Percentiles rank a stretch among this genome's conserved stretches.
Evolutionary conservation across 2,113 vertebrate genomes (phyloP).

Genomic region (Ictalurus punctatus): DNA sequence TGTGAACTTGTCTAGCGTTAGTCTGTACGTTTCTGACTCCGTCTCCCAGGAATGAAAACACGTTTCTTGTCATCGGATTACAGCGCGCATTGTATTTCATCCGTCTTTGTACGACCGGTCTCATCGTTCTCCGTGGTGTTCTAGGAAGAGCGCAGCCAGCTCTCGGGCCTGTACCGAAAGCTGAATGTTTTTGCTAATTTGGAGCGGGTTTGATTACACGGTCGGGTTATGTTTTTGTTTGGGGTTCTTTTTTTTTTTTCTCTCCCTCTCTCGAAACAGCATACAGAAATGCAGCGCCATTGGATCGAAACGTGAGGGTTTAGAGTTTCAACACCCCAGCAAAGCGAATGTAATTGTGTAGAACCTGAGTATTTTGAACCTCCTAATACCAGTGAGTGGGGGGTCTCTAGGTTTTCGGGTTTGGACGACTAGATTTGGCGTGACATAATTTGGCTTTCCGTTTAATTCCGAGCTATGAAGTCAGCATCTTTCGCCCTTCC

Average conservation of each 20-base stretch:
- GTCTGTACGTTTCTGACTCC: not conserved
- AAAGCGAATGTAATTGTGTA: not conserved
- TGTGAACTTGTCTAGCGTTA: not conserved
- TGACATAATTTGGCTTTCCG: conserved; percentile 28
- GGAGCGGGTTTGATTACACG: not conserved
- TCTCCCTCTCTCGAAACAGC: not conserved
- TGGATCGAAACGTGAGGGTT: not conserved
- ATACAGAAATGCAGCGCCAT: too few relatives aligned
- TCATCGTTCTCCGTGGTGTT: not conserved
- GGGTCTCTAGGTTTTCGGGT: not conserved
- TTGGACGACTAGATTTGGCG: not conserved
- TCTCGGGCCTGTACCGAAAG: not conserved
- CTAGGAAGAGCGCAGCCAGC: not conserved
- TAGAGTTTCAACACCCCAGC: not conserved
- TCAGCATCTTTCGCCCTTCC: not conserved
- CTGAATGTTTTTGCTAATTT: not conserved
- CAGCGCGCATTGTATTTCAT: not conserved
- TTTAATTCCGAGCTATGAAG: not conserved
- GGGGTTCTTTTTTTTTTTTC: not conserved
- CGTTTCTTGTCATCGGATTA: not conserved
- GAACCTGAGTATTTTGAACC: not conserved
- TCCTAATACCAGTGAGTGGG: not conserved
- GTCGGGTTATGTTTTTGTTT: not conserved
- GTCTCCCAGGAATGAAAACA: not conserved
- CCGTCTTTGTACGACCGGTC: not conserved